Evolutionary conservation across 2,888 invertebrate genomes (phyloP), one percentile per base, ranked within the genome.

Genomic region (Leucoma salicis): DNA sequence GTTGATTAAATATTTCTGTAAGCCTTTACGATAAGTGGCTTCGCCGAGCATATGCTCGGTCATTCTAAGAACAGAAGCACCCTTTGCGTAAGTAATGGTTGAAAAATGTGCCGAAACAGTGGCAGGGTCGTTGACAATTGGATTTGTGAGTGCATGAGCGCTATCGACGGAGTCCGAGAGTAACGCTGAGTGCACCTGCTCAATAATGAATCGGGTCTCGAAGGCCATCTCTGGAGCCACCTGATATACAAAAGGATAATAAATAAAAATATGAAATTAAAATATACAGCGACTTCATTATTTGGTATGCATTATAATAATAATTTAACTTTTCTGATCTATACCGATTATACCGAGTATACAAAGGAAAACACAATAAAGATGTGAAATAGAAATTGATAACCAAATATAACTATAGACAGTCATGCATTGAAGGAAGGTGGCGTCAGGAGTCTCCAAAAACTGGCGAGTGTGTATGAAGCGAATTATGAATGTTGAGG

Each of bases 41-140:
- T 76, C 61, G n/a, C 92, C 92, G 15, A 94, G 79, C 11, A 91
- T 76, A 57, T 93, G 90, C 49, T 91, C 90, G 3, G 94, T 83
- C 95, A 95, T 95, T 53, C 94, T 91, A 12, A 95, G 80, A 2
- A 94, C 75, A 0, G 88, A 51, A 1, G 87, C 92, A 0, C 93
- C 94, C 75, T 94, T 94, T 14, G 91, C 91, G 51, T 95, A 95
- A 0, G 94, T 92, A 47, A 95, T 93, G n/a, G 82, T 82, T 31
- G 93, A 93, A 64, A 95, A 95, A 69, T 93, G 92, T 0, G 74
- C 82, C 10, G 80, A 77, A 4, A 94, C 91, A 49, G 92, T 89
- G 0, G 70, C 47, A 0, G 93, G 93, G 4, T 41, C 31, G 10
- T 1, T 36, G 0, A 44, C 39, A 2, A 7, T 18, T 4, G 35